These are phyloP conservation scores for Aplysina aerophoba DNA, from an alignment of 37 sponge, comb jelly and placozoan species.

Conservation along the genomic window DNA sequence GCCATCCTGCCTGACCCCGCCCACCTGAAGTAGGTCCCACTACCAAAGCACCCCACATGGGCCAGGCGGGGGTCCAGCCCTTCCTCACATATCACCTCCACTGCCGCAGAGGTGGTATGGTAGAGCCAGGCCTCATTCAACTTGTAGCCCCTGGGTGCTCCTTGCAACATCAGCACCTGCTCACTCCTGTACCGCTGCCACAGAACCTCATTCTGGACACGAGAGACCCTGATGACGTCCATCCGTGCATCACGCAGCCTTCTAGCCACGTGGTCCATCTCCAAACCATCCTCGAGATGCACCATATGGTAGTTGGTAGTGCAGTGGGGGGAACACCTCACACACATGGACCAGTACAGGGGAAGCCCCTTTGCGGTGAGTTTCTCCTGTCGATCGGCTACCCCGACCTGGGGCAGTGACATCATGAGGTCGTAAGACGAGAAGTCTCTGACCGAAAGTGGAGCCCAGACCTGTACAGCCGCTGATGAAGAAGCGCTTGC, in stretches of 20 bases:
- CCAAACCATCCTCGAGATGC: neutral
- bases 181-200: conserved; percentile 67
- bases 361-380: neutral
- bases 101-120: conserved; percentile 55
- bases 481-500: no score
- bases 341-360: conserved; percentile 21
- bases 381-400: neutral
- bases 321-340: neutral
- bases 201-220: conserved; percentile 65
- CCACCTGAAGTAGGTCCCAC: conserved; percentile 86
- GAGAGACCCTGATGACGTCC: conserved; percentile 30
- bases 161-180: conserved; percentile 49
- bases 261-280: neutral
- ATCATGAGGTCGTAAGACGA: no score
- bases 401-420: no score
- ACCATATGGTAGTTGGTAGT: conserved; percentile 22
- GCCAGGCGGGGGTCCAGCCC: conserved; percentile 76
- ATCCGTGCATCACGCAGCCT: neutral
- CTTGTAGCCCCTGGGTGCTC: conserved; percentile 24
- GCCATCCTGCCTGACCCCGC: no score
- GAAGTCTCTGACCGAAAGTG: no score
- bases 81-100: conserved; percentile 68
- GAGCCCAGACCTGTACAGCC: no score
- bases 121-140: conserved; percentile 63
- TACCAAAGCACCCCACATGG: conserved; percentile 67